Evolutionary conservation across 2,888 invertebrate species (phyloP), one percentile per base, ranked within the genome.

Genomic region (Microchrysa polita): DNA sequence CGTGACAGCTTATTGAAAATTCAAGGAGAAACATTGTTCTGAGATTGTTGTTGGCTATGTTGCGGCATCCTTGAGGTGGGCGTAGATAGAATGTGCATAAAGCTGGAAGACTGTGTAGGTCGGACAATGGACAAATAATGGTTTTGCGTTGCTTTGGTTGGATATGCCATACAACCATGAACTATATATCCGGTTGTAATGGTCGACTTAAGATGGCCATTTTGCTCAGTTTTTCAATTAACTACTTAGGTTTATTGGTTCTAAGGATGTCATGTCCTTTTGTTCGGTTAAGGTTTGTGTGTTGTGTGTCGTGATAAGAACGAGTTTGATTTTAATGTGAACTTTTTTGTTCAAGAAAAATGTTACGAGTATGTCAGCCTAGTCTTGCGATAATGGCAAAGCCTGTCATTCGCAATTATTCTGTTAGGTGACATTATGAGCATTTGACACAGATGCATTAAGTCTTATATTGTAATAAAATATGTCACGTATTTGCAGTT

Each of bases 211-310:
- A n/a, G 48, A 48, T 48, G 48, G 2, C 55, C 55, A 55, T 59
- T 59, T 59, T 59, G 23, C 23, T 59, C 27, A 9, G 59, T 63
- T 42, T n/a, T 63, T 40, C 63, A 63, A 63, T 63, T 63, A 63
- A 42, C 63, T 16, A 42, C 18, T 63, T 40, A 16, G 42, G 16
- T 63, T 42, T 63, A 42, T 63, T 63, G n/a, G 40, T n/a, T 63
- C 5, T 1, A 18, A 16, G 40, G 42, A 16, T 16, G 7, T 16
- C 40, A 18, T 63, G 20, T 63, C 42, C 7, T 48, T 48, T 48
- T 48, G 48, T n/a, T 10, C 27, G 27, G 27, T 34, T 34, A 34
- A 7, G 7, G 27, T 34, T 2, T 5, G 27, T 34, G 27, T 7
- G 27, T 34, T 34, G 27, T 7, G 27, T 34, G 27, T 34, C n/a